These are phyloP conservation scores for Cabera pusaria DNA, from an alignment of 2,888 invertebrate species.

Conservation along the genomic window DNA sequence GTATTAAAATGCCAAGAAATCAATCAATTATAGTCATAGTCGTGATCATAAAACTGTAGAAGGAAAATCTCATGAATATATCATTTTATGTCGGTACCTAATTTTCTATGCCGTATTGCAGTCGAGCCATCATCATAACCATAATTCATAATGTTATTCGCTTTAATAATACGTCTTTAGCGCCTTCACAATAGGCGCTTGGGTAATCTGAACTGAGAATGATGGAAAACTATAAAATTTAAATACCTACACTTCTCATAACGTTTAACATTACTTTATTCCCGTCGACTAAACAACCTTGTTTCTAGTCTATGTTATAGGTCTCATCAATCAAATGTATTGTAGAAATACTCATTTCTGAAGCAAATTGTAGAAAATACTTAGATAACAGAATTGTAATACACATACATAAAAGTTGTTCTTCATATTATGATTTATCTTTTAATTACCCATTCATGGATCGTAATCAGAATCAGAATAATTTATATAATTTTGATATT, in stretches of 20 bases:
- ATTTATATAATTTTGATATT: too few species aligned
- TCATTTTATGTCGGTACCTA: constrained; percentile 11
- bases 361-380: too few species aligned
- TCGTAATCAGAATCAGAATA: too few species aligned
- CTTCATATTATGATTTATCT: too few species aligned
- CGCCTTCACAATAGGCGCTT: constrained; percentile 28
- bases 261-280: constrained; percentile 11
- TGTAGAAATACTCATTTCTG: too few species aligned
- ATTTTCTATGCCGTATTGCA: constrained; percentile 18
- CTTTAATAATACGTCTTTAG: constrained; percentile 25
- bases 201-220: constrained; percentile 22
- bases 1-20: too few species aligned
- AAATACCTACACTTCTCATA: constrained; percentile 7
- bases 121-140: constrained; percentile 22
- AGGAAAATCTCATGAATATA: constrained; percentile 13
- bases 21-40: too few species aligned
- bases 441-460: too few species aligned
- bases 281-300: constrained; percentile 1
- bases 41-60: constrained; percentile 7
- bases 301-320: too few species aligned
- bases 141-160: constrained; percentile 27
- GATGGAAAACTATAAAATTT: constrained; percentile 24
- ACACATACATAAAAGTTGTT: too few species aligned
- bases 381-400: too few species aligned
- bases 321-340: too few species aligned